Evolutionary conservation across 2,797 vertebrate species (phyloP), one percentile per base, ranked within the genome.

Genomic region (Tenualosa thibaudeaui): DNA sequence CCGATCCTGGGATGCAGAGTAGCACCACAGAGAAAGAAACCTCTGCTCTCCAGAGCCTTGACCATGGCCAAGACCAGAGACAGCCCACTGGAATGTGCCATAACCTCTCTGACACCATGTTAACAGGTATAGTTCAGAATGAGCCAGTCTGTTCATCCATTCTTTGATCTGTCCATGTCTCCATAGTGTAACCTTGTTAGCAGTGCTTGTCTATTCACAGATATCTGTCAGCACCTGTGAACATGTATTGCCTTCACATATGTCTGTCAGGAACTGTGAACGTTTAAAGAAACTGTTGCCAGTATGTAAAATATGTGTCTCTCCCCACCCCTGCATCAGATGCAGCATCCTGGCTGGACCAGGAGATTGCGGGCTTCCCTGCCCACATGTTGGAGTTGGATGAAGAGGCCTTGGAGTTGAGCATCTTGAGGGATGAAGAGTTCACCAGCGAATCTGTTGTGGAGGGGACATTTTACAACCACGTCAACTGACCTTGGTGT

Each of bases 371-470:
- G 46, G 84, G 87, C 19, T 85, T 89, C 81, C 81, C 87, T 0
- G 86, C 86, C 54, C 87, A 86, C 10, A 85, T 90, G 56, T 71
- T 89, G 49, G 89, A 90, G 9, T 85, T 90, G 84, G 87, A 90
- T 40, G 83, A 89, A 53, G 88, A 89, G 12, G 58, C 81, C 0
- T 90, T 90, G 58, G 87, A 78, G 49, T 40, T 90, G 84, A 84
- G 71, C 15, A 43, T 78, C 71, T 43, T 78, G 37, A 78, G 71
- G 40, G 71, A 78, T 19, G 71, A 78, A 15, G 65, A 40, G 37
- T 78, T 78, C 71, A 46, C 37, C 40, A 78, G 37, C 26, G 71
- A 46, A 6, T 9, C 71, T 46, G 37, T 40, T 5, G 7, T 19
- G 17, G 71, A 78, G 0, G 71, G 71, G 37, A 19, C 68, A 40